Percentiles rank a stretch among this genome's conserved stretches.
Conservation (phyloP, 2,797 vertebrate species). For the Hemitrygon akajei region DNA sequence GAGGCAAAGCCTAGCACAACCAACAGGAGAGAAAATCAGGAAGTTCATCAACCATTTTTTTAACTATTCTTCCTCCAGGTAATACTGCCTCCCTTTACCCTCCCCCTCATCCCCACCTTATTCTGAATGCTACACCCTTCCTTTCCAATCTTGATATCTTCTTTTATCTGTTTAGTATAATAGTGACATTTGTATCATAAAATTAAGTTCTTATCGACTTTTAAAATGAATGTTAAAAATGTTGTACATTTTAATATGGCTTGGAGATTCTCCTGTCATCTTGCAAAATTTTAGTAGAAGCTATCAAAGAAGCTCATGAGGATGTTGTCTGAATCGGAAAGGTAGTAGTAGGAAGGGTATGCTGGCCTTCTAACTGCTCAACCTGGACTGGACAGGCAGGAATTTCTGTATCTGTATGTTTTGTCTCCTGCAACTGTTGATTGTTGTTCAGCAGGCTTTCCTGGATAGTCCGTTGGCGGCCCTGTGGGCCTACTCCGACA, state of each 20-base stretch:
- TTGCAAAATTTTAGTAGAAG: background rate
- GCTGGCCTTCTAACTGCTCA: background rate
- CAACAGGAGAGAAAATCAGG: no score
- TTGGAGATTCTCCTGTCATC: background rate
- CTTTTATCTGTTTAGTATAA: background rate
- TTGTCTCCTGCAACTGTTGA: background rate
- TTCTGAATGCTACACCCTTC: no score
- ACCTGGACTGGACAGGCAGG: background rate
- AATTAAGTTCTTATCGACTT: background rate
- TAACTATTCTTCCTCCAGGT: no score
- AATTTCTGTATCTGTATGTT: background rate
- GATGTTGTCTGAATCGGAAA: background rate
- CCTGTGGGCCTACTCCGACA: background rate
- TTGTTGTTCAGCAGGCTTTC: background rate
- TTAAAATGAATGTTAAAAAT: background rate
- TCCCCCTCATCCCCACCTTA: no score
- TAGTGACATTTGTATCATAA: background rate
- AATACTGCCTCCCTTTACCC: no score
- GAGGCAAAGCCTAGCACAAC: no score
- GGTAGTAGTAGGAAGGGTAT: background rate
- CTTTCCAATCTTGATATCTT: background rate
- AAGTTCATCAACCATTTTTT: no score
- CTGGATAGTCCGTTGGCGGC: background rate
- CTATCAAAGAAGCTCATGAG: no score
- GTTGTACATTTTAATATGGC: no score